Base-by-base conservation (phyloP, 2,888 invertebrate genomes). In the Mythimna loreyi region DNA sequence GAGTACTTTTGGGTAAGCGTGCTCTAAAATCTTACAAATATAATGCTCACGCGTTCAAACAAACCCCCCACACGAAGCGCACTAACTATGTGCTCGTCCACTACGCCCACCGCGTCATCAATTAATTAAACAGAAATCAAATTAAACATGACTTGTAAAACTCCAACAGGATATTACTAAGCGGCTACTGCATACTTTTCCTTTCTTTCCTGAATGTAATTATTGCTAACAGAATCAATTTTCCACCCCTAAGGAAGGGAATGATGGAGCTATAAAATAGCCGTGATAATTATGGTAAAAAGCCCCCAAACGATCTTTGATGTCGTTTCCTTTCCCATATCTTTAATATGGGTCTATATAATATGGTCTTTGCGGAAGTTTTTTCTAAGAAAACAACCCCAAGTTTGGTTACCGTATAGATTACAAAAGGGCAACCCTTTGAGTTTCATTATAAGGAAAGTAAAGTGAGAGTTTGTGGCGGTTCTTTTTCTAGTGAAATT, bases 231-330 rank as follows among this genome's bases (percentile, higher is more conserved):
- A 72, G 62, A 72, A 57, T 43, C 52, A 57, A 63, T 69, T 68
- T 67, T 23, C 50, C 56, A 50, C 61, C 58, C 69, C 53, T 59
- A 66, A 65, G 61, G 56, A 63, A 61, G 56, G 67, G 66, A 58
- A 58, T 66, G 74, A 66, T 63, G 62, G n/a, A 28, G 40, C 43
- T 52, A 67, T 67, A 69, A 70, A 80, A 75, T 68, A 72, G 67
- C 65, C 43, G 25, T 62, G 75, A 80, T 67, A 78, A 72, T 80
- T 80, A 77, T 67, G 65, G 50, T 72, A 68, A 78, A 80, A 80
- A 50, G 69, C 50, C 57, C 58, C 55, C 47, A 62, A 80, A 80
- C 55, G 49, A 69, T 69, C 72, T 70, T 75, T 61, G 69, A 60
- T 75, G 60, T 68, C 49, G 45, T 67, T 80, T 67, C 63, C 70